Base-by-base conservation (phyloP, 2,113 vertebrate genomes). In the Setophaga kirtlandii region DNA sequence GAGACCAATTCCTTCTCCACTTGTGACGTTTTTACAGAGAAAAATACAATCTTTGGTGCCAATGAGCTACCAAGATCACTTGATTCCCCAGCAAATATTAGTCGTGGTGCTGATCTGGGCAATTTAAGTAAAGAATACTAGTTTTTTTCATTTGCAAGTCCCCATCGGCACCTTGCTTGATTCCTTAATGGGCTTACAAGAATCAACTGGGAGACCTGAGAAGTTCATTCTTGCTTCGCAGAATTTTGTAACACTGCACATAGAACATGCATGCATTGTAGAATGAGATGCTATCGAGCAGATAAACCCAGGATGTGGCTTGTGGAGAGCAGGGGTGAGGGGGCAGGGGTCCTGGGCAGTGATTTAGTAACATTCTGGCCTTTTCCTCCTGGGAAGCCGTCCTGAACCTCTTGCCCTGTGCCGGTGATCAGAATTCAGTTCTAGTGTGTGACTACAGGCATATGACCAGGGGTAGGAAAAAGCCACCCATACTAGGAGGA, bases 261-360 rank as follows among this genome's bases (percentile, higher is more conserved):
- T 0, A 1, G 39, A 13, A 28, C 19, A 28, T 8, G 23, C 15
- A 65, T n/a, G 65, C 10, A 2, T 12, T 80, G 49, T 31, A 25
- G 41, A 80, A 52, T 73, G 39, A 85, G 30, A 73, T 6, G 3
- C 31, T 55, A 30, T 1, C 33, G 21, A 70, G 35, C 22, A 87
- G 53, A 42, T 35, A 52, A 75, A 90, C 17, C 5, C 2, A 6
- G 49, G 47, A 35, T 31, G 37, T 46, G 47, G 18, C 22, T 62
- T 62, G 56, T 33, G 50, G 62, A 76, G 35, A 63, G 39, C 35
- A 25, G 19, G 25, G 28, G 12, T 11, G 6, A 41, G 12, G 37
- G 31, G 16, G 15, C 14, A 52, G 60, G 47, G 11, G 22, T 37
- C 1, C 62, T 83, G 63, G 27, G 12, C 46, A 74, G 31, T 22